Evolutionary conservation across 2,888 invertebrate species (phyloP).

Genomic region (Polymixis flavicincta): DNA sequence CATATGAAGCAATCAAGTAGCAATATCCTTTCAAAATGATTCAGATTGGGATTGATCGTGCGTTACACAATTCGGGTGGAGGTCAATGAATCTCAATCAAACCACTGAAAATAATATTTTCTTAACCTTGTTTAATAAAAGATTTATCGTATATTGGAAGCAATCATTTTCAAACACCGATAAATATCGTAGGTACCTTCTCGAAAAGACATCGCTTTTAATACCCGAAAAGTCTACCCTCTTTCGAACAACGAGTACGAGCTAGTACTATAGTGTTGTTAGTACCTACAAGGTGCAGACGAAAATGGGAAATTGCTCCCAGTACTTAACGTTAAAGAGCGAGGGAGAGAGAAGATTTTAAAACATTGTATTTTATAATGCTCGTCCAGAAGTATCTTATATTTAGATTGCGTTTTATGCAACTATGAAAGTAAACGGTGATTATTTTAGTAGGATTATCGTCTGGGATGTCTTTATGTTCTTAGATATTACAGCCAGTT

Average conservation of each 20-base stretch:
- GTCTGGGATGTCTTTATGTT: neutral
- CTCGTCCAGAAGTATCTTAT: constrained; percentile 60
- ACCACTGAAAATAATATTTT: neutral
- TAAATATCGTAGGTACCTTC: neutral
- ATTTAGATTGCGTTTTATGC: constrained; percentile 60
- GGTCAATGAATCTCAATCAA: too few species aligned
- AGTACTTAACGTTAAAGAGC: constrained; percentile 76
- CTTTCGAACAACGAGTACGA: constrained; percentile 66
- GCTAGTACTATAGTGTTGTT: constrained; percentile 69
- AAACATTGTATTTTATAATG: constrained; percentile 79
- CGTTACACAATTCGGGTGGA: too few species aligned
- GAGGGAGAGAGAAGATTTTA: constrained; percentile 77
- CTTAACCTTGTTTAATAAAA: neutral
- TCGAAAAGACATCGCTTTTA: constrained; percentile 29
- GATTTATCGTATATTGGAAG: neutral
- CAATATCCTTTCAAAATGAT: too few species aligned
- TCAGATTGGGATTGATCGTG: too few species aligned
- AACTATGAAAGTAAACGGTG: constrained; percentile 11
- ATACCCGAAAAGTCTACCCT: neutral
- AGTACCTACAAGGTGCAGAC: constrained; percentile 73
- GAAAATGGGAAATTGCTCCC: constrained; percentile 83
- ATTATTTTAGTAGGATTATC: constrained; percentile 1
- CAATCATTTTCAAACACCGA: neutral
- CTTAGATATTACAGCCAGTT: neutral
- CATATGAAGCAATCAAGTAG: too few species aligned